A percentile compares a stretch with the other conserved stretches of the same genome.
Evolutionary conservation across 2,888 invertebrate species (phyloP).

Genomic region (Rhagium mordax): DNA sequence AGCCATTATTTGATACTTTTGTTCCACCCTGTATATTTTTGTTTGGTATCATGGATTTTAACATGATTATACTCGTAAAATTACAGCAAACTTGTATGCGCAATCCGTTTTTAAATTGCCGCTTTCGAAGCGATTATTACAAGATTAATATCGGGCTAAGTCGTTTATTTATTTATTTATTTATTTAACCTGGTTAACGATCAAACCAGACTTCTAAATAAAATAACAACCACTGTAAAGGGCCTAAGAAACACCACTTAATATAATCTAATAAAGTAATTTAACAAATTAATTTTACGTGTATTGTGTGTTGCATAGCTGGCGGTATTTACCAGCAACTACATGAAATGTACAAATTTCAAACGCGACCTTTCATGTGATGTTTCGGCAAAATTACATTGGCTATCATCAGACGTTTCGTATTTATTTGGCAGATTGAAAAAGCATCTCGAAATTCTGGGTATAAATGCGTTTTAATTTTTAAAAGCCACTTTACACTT

Average conservation of each 20-base stretch:
- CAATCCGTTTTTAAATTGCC: neutral
- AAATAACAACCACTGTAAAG: conserved; percentile 19
- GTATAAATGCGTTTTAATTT: too few species aligned
- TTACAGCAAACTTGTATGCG: conserved; percentile 16
- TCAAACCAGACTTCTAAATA: neutral
- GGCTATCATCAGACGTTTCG: too few species aligned
- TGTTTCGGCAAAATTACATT: too few species aligned
- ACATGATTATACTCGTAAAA: neutral
- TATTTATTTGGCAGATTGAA: too few species aligned
- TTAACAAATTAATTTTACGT: neutral
- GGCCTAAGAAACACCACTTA: conserved; percentile 27
- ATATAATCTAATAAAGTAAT: neutral
- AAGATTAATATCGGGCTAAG: neutral
- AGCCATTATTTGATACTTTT: too few species aligned
- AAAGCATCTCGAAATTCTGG: too few species aligned
- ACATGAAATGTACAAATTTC: too few species aligned
- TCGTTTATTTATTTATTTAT: neutral
- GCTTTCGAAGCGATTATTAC: neutral
- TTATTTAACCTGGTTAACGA: neutral
- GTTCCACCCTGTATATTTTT: too few species aligned
- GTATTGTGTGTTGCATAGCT: too few species aligned
- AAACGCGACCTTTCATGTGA: too few species aligned
- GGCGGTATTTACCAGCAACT: too few species aligned
- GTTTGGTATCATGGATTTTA: conserved; percentile 55
- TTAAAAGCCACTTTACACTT: too few species aligned